Evolutionary conservation across 2,888 invertebrate species (phyloP), one percentile per base, ranked within the genome.

Genomic region (Drosophila peninsularis): DNA sequence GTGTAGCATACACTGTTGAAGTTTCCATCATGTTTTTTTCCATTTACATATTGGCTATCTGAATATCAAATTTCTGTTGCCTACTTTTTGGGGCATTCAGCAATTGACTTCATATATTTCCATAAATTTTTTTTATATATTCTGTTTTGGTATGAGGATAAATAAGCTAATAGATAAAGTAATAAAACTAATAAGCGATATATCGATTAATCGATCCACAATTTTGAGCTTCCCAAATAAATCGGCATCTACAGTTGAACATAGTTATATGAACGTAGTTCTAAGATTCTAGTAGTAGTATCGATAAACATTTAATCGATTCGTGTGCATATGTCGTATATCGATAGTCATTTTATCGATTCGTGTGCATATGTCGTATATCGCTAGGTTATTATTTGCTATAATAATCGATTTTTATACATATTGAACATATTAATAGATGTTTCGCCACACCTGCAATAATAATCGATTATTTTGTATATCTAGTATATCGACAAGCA

Each of bases 1-100:
- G 19, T 19, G 13, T 19, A 19, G 19, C 41, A 41, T 5, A 21
- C 13, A 11, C 11, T 42, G 11, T 13, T n/a, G 14, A 44, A 9
- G 24, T 44, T 24, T 4, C 24, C 1, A 45, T n/a, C 10, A n/a
- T 1, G 1, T n/a, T 2, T n/a, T 2, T n/a, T 27, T 5, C 5
- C n/a, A 30, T 11, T n/a, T 11, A 6, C 17, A 17, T 17, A 6
- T 36, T 14, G 0, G n/a, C 2, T n/a, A 2, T n/a, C 7, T n/a
- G 9, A 24, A n/a, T 44, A 45, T 27, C 27, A 6, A 2, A 11
- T 17, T 47, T 45, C 10, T 47, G 13, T 32, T 47, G 47, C 47
- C 47, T 47, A 47, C 47, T 19, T 47, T 47, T 32, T 47, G 47
- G 47, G 47, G 47, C 47, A 17, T 1, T 30, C n/a, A 17, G 2